Evolutionary conservation across 37 sponge, comb jelly and placozoan genomes (phyloP), one percentile per base, ranked within the genome.

Genomic region (Cladorhizidae sp.): DNA sequence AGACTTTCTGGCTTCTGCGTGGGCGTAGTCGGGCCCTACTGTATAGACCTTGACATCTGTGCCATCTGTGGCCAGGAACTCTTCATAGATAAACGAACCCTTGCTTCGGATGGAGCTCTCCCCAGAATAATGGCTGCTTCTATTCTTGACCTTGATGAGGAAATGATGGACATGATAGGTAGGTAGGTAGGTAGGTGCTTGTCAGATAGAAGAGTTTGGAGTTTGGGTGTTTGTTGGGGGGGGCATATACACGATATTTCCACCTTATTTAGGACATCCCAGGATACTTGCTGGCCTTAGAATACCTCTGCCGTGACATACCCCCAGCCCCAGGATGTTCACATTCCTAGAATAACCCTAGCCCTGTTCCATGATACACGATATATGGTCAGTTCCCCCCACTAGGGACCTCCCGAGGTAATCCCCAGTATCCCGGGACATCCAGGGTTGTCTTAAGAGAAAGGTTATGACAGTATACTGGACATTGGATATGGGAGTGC

Each of bases 11-110:
- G 98, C 98, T 55, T 97, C 98, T 57, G 98, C 95, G 52, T 97
- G 98, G 39, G 95, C 98, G 87, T 97, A 97, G 65, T 97, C 88
- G 23, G 93, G 86, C 1, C 98, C 98, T 45, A 97, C 87, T 36
- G 93, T 94, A 83, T 97, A 97, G 32, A 97, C 95, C 86, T 93
- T 97, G 31, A 97, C 98, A 67, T 97, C 98, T 28, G 88, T 81
- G 57, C 98, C 98, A 88, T 97, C 93, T 36, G 98, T 97, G 20
- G 95, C 87, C 83, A 94, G 75, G 79, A 97, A 97, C 70, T 97
- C 98, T 65, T 97, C 95, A 43, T 97, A 97, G 52, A 97, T 86
- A 76, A 86, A 97, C 21, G 95, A 97, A 15, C 98, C 95, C 18
- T 50, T 72, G 23, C 56, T 89, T 29, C 98, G 72, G 14, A 97